Evolutionary conservation across 2,797 vertebrate genomes (phyloP).

Genomic region (Apogon talboti): DNA sequence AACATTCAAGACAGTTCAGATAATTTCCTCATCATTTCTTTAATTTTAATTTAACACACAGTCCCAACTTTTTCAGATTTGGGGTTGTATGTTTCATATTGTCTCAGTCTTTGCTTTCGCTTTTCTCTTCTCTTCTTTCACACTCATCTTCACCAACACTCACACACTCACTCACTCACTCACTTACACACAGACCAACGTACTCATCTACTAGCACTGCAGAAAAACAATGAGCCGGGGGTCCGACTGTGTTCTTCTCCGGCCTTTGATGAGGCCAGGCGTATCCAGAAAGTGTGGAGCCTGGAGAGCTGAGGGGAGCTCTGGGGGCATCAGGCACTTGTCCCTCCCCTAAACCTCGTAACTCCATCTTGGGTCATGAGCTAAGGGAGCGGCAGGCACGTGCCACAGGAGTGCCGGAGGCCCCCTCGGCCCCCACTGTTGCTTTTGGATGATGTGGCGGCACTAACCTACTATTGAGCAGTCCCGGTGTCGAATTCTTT

Average conservation of each 20-base stretch:
- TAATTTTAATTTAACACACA: too few relatives aligned
- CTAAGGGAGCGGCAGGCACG: conserved; percentile 67
- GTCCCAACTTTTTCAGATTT: too few relatives aligned
- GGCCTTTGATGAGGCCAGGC: conserved; percentile 51
- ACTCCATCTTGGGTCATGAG: conserved; percentile 69
- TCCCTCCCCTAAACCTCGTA: conserved; percentile 50
- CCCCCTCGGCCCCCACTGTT: conserved; percentile 62
- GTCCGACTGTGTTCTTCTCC: conserved; percentile 38
- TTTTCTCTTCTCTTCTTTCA: conserved; percentile 23
- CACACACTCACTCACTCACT: conserved; percentile 24
- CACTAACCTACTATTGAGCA: conserved; percentile 42
- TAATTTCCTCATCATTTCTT: too few relatives aligned
- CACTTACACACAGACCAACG: conserved; percentile 24
- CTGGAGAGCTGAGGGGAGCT: conserved; percentile 33
- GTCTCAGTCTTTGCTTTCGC: neutral
- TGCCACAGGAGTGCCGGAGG: conserved; percentile 68
- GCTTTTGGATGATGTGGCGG: conserved; percentile 62
- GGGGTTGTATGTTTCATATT: too few relatives aligned
- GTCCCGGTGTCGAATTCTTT: conserved; percentile 61
- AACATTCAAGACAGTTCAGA: too few relatives aligned
- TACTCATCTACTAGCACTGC: conserved; percentile 35
- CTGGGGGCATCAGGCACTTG: conserved; percentile 31
- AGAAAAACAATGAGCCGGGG: conserved; percentile 59
- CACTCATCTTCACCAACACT: conserved; percentile 33
- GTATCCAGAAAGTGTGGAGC: conserved; percentile 34